These are phyloP conservation scores for Napeogenes sylphis DNA, from an alignment of 2,888 invertebrate species.

Conservation along the genomic window DNA sequence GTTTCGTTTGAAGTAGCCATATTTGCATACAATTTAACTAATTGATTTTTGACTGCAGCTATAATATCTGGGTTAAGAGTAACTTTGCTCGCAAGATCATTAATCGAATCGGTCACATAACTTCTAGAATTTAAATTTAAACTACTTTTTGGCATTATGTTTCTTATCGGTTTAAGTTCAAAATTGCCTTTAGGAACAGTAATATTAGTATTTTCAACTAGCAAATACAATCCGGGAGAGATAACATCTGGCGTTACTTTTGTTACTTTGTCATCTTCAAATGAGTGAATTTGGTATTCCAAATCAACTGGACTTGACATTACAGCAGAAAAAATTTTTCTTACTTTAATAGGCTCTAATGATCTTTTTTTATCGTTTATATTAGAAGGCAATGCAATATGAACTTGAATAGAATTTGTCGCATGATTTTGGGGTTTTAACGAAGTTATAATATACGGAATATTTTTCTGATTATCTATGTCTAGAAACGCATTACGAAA, in stretches of 20 bases:
- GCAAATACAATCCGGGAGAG: slow-evolving; percentile 51
- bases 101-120: not conserved
- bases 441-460: slow-evolving; percentile 6
- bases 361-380: slow-evolving; percentile 44
- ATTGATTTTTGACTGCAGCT: slow-evolving; percentile 44
- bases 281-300: slow-evolving; percentile 56
- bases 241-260: slow-evolving; percentile 25
- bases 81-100: slow-evolving; percentile 34
- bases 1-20: slow-evolving; percentile 22
- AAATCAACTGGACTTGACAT: slow-evolving; percentile 59
- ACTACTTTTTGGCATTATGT: slow-evolving; percentile 19
- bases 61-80: slow-evolving; percentile 51
- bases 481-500: slow-evolving; percentile 14
- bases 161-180: slow-evolving; percentile 44
- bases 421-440: slow-evolving; percentile 14
- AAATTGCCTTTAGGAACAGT: slow-evolving; percentile 37
- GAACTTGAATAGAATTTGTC: slow-evolving; percentile 56
- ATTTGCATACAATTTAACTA: slow-evolving; percentile 45
- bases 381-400: slow-evolving; percentile 52
- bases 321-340: slow-evolving; percentile 57
- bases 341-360: slow-evolving; percentile 39
- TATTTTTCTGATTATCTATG: slow-evolving; percentile 3
- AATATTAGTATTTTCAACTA: slow-evolving; percentile 43
- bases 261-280: slow-evolving; percentile 34
- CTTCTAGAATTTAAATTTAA: not conserved